Percentiles rank a stretch among this genome's conserved stretches.
Conservation (phyloP, 2,888 invertebrate species). For the Flexamia atlantica region DNA sequence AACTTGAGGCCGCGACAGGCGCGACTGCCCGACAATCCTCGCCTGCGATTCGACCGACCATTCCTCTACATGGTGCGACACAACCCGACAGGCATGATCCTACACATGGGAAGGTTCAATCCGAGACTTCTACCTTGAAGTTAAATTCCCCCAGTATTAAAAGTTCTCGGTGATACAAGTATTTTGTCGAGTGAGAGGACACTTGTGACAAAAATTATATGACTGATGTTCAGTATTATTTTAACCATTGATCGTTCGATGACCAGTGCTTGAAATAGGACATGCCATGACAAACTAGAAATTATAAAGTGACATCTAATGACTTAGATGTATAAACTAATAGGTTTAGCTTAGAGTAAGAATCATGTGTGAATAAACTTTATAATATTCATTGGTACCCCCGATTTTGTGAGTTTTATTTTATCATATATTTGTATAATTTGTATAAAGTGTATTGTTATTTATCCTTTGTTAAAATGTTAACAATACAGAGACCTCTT, state of each 20-base stretch:
- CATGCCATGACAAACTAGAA: constrained; percentile 59
- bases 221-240: constrained; percentile 63
- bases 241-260: constrained; percentile 63
- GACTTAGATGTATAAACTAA: constrained; percentile 27
- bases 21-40: constrained; percentile 78
- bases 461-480: not conserved
- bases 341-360: constrained; percentile 37
- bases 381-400: constrained; percentile 3
- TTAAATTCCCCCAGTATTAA: not conserved
- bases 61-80: constrained; percentile 94
- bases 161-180: not conserved
- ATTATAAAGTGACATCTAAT: constrained; percentile 37
- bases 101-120: constrained; percentile 93
- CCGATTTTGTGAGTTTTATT: not conserved
- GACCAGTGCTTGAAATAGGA: constrained; percentile 64
- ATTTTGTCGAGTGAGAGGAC: constrained; percentile 47
- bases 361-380: constrained; percentile 39
- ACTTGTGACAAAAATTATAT: constrained; percentile 49
- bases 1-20: constrained; percentile 84
- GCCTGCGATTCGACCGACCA: constrained; percentile 91
- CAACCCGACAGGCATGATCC: constrained; percentile 93
- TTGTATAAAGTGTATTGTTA: constrained; percentile 35
- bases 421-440: constrained; percentile 18
- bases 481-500: not conserved
- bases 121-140: constrained; percentile 87